These are phyloP conservation scores for Cassiopea xamachana DNA, from an alignment of 30 jellyfish, hydroid and myxozoan species.

Conservation along the genomic window DNA sequence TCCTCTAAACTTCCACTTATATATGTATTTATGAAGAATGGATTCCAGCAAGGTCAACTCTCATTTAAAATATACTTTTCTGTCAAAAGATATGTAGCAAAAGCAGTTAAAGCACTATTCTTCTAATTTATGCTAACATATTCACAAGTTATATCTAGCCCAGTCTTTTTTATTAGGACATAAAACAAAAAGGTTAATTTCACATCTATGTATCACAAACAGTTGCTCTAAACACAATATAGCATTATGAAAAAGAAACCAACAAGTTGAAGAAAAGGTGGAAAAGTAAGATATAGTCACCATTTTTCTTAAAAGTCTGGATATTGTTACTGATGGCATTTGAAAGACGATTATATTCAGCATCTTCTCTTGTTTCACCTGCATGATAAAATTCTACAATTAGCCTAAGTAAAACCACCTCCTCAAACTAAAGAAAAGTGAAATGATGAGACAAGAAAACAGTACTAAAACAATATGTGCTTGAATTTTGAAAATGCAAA, in stretches of 20 bases:
- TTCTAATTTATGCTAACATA: background rate
- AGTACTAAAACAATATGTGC: too few species aligned
- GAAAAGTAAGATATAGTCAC: constrained; percentile 24
- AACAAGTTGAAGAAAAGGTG: background rate
- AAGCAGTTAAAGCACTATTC: background rate
- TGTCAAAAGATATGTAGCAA: too few species aligned
- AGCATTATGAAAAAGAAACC: background rate
- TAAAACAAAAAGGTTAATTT: background rate
- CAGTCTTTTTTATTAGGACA: background rate
- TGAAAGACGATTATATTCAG: constrained; percentile 80
- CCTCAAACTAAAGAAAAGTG: background rate
- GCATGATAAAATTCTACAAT: background rate
- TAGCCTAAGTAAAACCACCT: background rate
- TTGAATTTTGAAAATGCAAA: too few species aligned
- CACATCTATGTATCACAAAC: background rate
- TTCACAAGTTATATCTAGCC: background rate
- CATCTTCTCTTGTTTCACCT: constrained; percentile 73
- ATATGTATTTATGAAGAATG: too few species aligned
- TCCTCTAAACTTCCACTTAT: too few species aligned
- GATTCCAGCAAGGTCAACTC: too few species aligned
- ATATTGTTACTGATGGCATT: constrained; percentile 82
- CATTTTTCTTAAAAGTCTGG: constrained; percentile 77
- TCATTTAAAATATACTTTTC: too few species aligned
- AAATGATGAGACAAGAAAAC: too few species aligned
- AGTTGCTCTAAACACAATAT: background rate